phyloP scores from a whole-genome alignment of 2,113 vertebrate species.

The Amblyopsis rosae region DNA sequence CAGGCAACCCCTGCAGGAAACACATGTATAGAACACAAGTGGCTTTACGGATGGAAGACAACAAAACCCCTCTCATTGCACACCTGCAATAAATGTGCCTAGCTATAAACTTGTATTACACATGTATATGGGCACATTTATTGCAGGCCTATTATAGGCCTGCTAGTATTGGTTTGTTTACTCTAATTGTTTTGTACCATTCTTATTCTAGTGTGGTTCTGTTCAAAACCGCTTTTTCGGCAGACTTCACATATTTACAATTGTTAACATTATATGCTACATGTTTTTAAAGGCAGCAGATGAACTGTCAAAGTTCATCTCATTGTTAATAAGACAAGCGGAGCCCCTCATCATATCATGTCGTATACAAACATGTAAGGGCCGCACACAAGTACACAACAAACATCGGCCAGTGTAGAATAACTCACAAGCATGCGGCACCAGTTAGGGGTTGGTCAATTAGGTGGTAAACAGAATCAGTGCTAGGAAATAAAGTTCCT shows the following conservation, averaged over 20 bases:
- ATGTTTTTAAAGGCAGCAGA: neutral
- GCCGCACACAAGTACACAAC: neutral
- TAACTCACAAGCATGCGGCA: neutral
- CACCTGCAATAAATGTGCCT: too few relatives aligned
- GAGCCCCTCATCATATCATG: neutral
- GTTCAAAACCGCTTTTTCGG: neutral
- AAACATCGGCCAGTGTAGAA: neutral
- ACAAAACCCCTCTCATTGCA: too few relatives aligned
- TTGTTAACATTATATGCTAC: neutral
- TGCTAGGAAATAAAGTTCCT: neutral
- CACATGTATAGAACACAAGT: conserved; percentile 1
- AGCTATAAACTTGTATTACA: too few relatives aligned
- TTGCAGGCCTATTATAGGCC: too few relatives aligned
- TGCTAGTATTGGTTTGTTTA: too few relatives aligned
- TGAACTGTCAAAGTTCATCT: neutral
- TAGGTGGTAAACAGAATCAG: conserved; percentile 19
- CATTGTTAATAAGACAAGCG: neutral
- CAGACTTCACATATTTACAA: neutral
- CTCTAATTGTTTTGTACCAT: too few relatives aligned
- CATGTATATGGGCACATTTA: too few relatives aligned
- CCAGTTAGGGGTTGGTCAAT: conserved; percentile 24
- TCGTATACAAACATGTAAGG: neutral
- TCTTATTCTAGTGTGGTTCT: too few relatives aligned
- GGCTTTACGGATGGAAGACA: neutral
- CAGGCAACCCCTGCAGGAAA: conserved; percentile 11